Base-by-base conservation (phyloP, 2,113 vertebrate species). In the Vidua chalybeata region DNA sequence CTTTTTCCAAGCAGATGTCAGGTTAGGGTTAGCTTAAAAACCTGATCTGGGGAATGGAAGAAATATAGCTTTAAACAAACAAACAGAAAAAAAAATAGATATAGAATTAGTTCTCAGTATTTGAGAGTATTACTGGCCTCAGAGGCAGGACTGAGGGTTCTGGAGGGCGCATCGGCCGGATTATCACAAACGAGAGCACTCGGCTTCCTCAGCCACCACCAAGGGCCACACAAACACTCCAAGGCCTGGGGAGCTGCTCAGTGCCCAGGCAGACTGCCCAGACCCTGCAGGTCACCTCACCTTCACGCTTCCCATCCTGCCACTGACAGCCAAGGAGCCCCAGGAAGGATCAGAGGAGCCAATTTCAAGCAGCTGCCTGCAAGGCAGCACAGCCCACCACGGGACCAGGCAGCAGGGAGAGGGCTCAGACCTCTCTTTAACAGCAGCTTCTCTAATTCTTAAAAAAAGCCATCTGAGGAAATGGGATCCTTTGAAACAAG, bases 1-100 rank as follows among this genome's bases (percentile, higher is more conserved):
- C 97, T 49, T 98, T 98, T 94, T 97, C 97, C 89, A 98, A 61
- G 58, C 74, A 94, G 72, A 97, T 92, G 66, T 76, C 27, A 1
- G 97, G 89, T 39, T 58, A 20, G 21, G 52, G 20, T 43, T 3
- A 9, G 45, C 7, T 43, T 56, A 98, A 94, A 61, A 97, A 73
- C 84, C 87, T 97, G 61, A 96, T 58, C 98, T 98, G 95, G 83
- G 52, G 79, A 97, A 93, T 1, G 94, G 63, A 94, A 75, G 51
- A 24, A 79, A 31, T 58, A 64, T 0, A 45, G 48, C 7, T 94
- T 92, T 28, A 24, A 30, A 46, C n/a, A 31, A 14, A 46, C 30
- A 73, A 27, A 72, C 19, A 43, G 9, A 22, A 7, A 13, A 45
- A 9, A 13, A 24, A 24, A 15, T 9, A 49, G 4, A 15, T 0